Evolutionary conservation across 2,888 invertebrate genomes (phyloP).

Genomic region (Scaptomyza parva): DNA sequence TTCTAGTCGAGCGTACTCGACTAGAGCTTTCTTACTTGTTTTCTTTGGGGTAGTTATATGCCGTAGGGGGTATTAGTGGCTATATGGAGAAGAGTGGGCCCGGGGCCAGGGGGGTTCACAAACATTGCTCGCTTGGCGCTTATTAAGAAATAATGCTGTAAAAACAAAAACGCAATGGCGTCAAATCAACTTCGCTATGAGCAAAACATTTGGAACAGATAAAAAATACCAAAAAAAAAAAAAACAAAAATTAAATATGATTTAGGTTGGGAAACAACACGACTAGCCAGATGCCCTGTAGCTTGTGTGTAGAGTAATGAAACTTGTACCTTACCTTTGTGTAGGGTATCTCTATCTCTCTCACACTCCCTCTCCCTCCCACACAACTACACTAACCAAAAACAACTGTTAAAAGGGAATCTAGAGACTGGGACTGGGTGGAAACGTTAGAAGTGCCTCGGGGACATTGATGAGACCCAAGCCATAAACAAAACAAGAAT

Average conservation of each 20-base stretch:
- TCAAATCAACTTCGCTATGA: constrained; percentile 72
- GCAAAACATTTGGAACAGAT: constrained; percentile 51
- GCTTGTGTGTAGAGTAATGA: too few relatives aligned
- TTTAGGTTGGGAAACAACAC: neutral
- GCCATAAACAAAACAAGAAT: constrained; percentile 1
- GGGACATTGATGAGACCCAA: constrained; percentile 44
- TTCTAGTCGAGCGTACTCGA: too few relatives aligned
- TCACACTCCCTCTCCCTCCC: too few relatives aligned
- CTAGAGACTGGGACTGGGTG: too few relatives aligned
- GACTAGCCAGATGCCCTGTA: constrained; percentile 25
- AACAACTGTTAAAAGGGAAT: constrained; percentile 16
- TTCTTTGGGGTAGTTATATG: constrained; percentile 16
- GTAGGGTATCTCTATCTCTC: constrained; percentile 36
- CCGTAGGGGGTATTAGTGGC: neutral
- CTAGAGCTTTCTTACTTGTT: too few relatives aligned
- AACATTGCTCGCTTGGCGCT: constrained; percentile 45
- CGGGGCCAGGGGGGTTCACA: neutral
- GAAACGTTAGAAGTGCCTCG: constrained; percentile 33
- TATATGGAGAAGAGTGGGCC: neutral
- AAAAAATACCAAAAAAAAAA: constrained; percentile 25
- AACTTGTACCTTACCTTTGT: too few relatives aligned
- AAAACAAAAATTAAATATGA: constrained; percentile 8
- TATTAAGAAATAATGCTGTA: constrained; percentile 71
- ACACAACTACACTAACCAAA: constrained; percentile 22
- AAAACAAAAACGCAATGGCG: constrained; percentile 74